Evolutionary conservation across 2,113 vertebrate species (phyloP).

Genomic region (Myiagra hebetior): DNA sequence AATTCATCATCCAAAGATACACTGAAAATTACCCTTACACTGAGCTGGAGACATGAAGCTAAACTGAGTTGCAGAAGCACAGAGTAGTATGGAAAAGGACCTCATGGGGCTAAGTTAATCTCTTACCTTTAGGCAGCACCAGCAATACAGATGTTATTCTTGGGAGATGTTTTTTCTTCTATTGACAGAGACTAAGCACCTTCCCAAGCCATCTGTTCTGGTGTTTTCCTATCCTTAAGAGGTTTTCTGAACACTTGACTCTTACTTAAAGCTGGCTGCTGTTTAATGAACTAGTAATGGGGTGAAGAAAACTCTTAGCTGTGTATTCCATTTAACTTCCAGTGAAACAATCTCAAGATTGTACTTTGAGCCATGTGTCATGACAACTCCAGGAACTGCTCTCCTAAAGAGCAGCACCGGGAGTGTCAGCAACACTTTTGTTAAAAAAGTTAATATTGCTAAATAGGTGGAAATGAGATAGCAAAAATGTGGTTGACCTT

Average conservation of each 20-base stretch:
- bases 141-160: neutral
- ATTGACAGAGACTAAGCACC: neutral
- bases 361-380: neutral
- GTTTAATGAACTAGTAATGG: neutral
- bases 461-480: neutral
- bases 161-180: neutral
- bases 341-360: neutral
- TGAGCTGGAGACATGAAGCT: neutral
- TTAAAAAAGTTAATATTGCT: neutral
- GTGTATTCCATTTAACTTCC: neutral
- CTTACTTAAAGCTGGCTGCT: neutral
- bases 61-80: neutral
- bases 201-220: neutral
- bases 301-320: neutral
- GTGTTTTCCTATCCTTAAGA: neutral
- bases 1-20: neutral
- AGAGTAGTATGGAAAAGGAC: neutral
- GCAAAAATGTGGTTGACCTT: neutral
- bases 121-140: neutral
- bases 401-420: neutral
- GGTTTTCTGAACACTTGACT: neutral
- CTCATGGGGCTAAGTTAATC: neutral
- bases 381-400: neutral
- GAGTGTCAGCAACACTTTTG: neutral
- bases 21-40: neutral